Conservation (phyloP, 2,888 invertebrate species). For the Nomada fabriciana region DNA sequence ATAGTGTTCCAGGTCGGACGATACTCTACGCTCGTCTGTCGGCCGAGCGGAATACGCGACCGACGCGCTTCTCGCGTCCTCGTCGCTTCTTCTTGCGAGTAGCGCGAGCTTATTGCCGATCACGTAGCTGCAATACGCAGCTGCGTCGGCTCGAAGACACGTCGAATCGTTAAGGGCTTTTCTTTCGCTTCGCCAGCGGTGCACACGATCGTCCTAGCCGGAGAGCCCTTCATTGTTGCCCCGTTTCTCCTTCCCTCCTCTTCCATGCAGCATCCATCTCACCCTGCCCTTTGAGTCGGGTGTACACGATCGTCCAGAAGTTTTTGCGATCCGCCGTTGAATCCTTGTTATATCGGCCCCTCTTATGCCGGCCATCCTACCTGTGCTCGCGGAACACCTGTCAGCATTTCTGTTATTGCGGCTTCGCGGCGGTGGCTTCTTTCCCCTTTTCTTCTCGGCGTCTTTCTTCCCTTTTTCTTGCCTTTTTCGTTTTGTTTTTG, state of each 20-base stretch:
- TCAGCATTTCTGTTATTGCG: constrained; percentile 53
- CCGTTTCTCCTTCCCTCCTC: not conserved
- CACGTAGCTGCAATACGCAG: constrained; percentile 65
- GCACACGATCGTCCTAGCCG: constrained; percentile 12
- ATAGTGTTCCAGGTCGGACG: constrained; percentile 58
- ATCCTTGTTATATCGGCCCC: constrained; percentile 57
- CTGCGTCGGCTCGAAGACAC: constrained; percentile 64
- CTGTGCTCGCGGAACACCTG: constrained; percentile 46
- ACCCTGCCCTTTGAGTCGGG: too few relatives aligned
- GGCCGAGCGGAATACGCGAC: constrained; percentile 49
- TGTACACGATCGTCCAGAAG: constrained; percentile 24
- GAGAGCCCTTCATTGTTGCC: constrained; percentile 51
- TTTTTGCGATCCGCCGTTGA: constrained; percentile 50
- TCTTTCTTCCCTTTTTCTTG: too few relatives aligned
- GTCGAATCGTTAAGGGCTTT: constrained; percentile 72
- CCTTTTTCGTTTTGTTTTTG: too few relatives aligned
- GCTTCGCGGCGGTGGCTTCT: constrained; percentile 31
- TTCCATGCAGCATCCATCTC: not conserved
- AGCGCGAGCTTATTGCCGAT: constrained; percentile 67
- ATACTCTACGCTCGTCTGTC: constrained; percentile 62
- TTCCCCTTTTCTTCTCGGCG: not conserved
- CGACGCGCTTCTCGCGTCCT: constrained; percentile 34
- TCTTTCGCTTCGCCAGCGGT: constrained; percentile 50
- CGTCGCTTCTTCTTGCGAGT: constrained; percentile 59
- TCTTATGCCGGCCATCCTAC: constrained; percentile 15